A percentile compares a stretch with the other conserved stretches of the same genome.
phyloP scores from a whole-genome alignment of 2,113 vertebrate species.

The Tor tambroides region DNA sequence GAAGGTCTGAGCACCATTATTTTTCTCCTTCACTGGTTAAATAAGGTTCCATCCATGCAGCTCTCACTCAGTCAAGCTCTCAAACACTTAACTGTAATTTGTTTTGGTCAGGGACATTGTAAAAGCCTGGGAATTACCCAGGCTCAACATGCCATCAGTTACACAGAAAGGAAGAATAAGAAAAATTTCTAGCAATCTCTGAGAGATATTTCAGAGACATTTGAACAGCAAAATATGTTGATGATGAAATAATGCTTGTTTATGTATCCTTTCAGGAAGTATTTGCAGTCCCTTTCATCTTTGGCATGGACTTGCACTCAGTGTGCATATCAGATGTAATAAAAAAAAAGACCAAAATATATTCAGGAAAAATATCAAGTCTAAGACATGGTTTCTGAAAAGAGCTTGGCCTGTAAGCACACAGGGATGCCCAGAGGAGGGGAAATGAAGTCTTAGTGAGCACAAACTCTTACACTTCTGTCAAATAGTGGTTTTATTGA shows the following conservation, averaged over 20 bases:
- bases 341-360: neutral
- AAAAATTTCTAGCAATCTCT: neutral
- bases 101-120: neutral
- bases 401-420: constrained; percentile 6
- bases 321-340: constrained; percentile 7
- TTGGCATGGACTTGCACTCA: neutral
- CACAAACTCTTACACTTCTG: constrained; percentile 26
- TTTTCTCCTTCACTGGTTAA: constrained; percentile 20
- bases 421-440: constrained; percentile 1
- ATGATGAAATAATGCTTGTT: constrained; percentile 9
- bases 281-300: neutral
- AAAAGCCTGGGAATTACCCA: constrained; percentile 19
- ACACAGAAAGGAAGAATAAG: neutral
- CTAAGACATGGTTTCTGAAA: neutral
- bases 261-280: neutral
- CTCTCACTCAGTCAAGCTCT: neutral
- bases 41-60: neutral
- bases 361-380: neutral
- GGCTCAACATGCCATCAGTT: neutral
- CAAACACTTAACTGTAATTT: neutral
- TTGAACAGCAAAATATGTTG: constrained; percentile 4
- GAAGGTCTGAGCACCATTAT: constrained; percentile 2
- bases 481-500: constrained; percentile 51
- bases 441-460: constrained; percentile 35
- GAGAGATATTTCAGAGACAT: neutral